Conservation (phyloP, 1,140 invertebrate genomes). For the Chironomus striatipennis region DNA sequence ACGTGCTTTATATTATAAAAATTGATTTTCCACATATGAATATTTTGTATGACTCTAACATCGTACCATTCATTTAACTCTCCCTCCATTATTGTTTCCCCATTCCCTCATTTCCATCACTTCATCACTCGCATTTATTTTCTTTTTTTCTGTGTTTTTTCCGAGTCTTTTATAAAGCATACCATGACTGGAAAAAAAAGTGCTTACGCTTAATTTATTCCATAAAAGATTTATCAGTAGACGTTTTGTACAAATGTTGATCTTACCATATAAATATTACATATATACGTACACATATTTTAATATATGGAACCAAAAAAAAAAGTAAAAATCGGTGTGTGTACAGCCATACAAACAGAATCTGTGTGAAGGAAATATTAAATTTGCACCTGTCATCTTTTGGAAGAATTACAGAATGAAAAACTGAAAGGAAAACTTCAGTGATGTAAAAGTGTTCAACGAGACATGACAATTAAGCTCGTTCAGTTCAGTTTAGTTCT, state of each 20-base stretch:
- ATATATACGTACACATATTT: not conserved
- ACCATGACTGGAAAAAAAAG: slow-evolving; percentile 7
- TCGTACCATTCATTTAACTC: too few relatives aligned
- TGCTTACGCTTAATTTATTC: slow-evolving; percentile 9
- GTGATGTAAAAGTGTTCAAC: not conserved
- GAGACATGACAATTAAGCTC: slow-evolving; percentile 4
- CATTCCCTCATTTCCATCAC: not conserved
- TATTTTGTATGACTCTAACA: too few relatives aligned
- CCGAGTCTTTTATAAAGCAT: not conserved
- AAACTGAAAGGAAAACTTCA: not conserved
- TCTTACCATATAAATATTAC: slow-evolving; percentile 4
- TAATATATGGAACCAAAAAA: too few relatives aligned
- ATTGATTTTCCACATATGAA: too few relatives aligned
- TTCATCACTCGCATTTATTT: not conserved
- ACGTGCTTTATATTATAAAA: too few relatives aligned
- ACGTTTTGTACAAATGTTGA: slow-evolving; percentile 13
- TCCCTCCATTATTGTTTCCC: not conserved
- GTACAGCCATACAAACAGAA: not conserved
- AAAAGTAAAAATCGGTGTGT: not conserved
- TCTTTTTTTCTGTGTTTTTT: not conserved
- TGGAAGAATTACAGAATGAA: not conserved
- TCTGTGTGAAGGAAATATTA: slow-evolving; percentile 3
- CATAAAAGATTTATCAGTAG: slow-evolving; percentile 9
- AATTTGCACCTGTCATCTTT: slow-evolving; percentile 12
- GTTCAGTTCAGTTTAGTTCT: too few relatives aligned